Evolutionary conservation across 2,888 invertebrate species (phyloP), one percentile per base, ranked within the genome.

Genomic region (Cancer borealis): DNA sequence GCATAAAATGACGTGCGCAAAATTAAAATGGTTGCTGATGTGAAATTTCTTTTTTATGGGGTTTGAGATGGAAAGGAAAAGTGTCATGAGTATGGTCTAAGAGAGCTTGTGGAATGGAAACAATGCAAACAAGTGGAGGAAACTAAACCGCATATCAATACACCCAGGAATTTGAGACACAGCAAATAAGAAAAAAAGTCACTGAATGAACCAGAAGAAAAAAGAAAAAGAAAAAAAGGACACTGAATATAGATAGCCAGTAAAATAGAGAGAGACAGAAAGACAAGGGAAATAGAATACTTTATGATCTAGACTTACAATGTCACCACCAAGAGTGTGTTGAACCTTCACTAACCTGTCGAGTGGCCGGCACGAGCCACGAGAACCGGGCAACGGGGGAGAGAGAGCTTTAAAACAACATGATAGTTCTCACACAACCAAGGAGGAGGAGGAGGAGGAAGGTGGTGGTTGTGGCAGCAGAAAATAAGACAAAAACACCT

Each of bases 351-450:
- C 73, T 73, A 84, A 84, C 84, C 84, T 84, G 84, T 84, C 12
- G 39, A 30, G 39, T 84, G 84, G 84, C 84, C 14, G 5, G 26
- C 12, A 17, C 5, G 5, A 12, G 39, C 84, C 39, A 84, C n/a
- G 84, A 84, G 84, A 84, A 84, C 84, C 84, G 17, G 84, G 17
- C 0, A 30, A 84, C 39, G 84, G 84, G 84, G 84, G 84, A 84
- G 84, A 84, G 84, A 84, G 3, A 12, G 3, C 0, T 8, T 4
- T 1, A 84, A 39, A 84, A 39, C 39, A 30, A 17, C 12, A 8
- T n/a, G 39, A 84, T 30, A 84, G 12, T 66, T n/a, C n/a, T 8
- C 2, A 84, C 30, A 84, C 30, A 84, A 84, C 30, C 84, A 14
- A 2, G 21, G 3, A 60, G 21, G 4, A 60, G 1, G 0, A 21